Conservation (phyloP, 2,113 vertebrate species). For the Maccullochella peelii region DNA sequence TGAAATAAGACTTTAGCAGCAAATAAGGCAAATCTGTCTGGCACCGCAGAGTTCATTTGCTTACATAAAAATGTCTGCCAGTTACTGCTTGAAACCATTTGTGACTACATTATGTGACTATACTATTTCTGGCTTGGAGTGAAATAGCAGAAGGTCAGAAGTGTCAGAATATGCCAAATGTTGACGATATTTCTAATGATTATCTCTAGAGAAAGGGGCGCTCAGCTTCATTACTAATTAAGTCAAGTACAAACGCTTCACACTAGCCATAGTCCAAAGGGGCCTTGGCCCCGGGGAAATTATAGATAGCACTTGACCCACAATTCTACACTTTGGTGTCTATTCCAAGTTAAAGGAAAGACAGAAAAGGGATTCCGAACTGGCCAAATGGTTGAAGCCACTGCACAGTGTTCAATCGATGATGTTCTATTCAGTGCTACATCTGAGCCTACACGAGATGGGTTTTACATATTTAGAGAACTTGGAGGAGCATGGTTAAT, state of each 20-base stretch:
- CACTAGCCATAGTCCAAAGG: constrained; percentile 18
- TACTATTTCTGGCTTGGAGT: constrained; percentile 5
- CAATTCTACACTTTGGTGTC: constrained; percentile 39
- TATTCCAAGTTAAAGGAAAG: constrained; percentile 18
- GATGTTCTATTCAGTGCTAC: not conserved
- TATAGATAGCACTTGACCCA: constrained; percentile 55
- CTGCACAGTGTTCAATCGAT: not conserved
- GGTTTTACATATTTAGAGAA: not conserved
- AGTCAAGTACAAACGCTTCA: constrained; percentile 28
- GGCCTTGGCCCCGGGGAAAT: constrained; percentile 25
- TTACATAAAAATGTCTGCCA: not conserved
- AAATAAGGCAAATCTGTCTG: not conserved
- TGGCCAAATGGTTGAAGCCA: not conserved
- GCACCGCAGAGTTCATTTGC: not conserved
- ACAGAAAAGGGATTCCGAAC: not conserved
- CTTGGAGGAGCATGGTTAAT: not conserved
- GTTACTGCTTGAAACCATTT: constrained; percentile 1
- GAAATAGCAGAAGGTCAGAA: constrained; percentile 20
- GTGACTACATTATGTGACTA: not conserved
- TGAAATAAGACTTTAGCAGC: not conserved
- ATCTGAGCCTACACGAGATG: not conserved
- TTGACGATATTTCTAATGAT: constrained; percentile 29
- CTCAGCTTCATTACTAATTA: constrained; percentile 33
- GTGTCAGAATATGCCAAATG: constrained; percentile 26
- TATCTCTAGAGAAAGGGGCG: constrained; percentile 8